Conservation (phyloP, 2,888 invertebrate genomes). For the Cremastinae sp. region DNA sequence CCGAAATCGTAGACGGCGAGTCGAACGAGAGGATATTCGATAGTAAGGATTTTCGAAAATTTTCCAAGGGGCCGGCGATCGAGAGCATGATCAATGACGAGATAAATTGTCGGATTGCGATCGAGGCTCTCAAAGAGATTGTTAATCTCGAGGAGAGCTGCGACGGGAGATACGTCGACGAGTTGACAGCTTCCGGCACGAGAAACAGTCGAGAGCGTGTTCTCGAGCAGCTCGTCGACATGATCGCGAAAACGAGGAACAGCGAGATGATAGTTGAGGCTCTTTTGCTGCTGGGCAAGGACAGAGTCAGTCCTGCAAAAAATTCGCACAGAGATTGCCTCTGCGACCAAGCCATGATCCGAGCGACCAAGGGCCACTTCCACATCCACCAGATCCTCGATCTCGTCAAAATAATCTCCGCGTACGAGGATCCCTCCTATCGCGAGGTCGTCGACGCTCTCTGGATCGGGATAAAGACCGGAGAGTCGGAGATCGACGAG, state of each 20-base stretch:
- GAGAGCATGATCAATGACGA: conserved; percentile 81
- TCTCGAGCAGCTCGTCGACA: conserved; percentile 81
- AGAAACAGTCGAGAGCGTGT: conserved; percentile 71
- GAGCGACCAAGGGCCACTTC: conserved; percentile 84
- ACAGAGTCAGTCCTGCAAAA: conserved; percentile 72
- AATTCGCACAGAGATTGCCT: conserved; percentile 81
- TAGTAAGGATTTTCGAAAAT: conserved; percentile 68
- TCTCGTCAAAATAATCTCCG: conserved; percentile 82
- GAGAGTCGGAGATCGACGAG: conserved; percentile 83
- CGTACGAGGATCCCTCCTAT: conserved; percentile 81
- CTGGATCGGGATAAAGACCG: conserved; percentile 84
- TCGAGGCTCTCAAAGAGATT: conserved; percentile 80
- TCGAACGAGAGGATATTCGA: conserved; percentile 73
- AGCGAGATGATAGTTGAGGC: conserved; percentile 78
- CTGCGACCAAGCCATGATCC: conserved; percentile 84
- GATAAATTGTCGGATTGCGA: conserved; percentile 80
- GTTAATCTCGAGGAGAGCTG: conserved; percentile 79
- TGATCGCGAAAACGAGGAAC: conserved; percentile 79
- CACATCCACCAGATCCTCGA: conserved; percentile 84
- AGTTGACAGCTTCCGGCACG: conserved; percentile 16
- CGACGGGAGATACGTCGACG: conserved; percentile 1
- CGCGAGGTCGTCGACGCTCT: conserved; percentile 84
- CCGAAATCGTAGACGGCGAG: conserved; percentile 63
- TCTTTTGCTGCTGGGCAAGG: conserved; percentile 77
- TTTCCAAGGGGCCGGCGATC: conserved; percentile 76